Base-by-base conservation (phyloP, 2,113 vertebrate species). In the Burhinus bistriatus region DNA sequence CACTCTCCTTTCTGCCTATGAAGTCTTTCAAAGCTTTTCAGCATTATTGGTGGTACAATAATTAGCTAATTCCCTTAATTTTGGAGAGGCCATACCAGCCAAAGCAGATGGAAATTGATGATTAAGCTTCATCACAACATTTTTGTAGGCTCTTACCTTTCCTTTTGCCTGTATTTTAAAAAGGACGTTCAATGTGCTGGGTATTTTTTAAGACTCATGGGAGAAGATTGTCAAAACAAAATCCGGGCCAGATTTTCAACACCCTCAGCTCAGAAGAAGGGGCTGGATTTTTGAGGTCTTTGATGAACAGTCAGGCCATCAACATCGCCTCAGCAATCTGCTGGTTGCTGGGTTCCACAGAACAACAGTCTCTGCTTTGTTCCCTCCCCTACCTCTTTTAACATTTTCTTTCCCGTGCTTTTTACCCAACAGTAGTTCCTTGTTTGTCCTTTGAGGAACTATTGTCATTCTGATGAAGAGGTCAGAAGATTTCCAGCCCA, bases 21-120 rank as follows among this genome's bases (percentile, higher is more conserved):
- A 93, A 95, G 75, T 78, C 51, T 97, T 87, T 42, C 75, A 93
- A 65, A 79, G 89, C 86, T 89, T 95, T 94, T 87, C 61, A 89
- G 52, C 16, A 62, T 96, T 96, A 97, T 26, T 91, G 68, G 81
- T 85, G 36, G 52, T 76, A 96, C 36, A 94, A 79, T 89, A 95
- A 95, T 84, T 94, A 96, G 49, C 36, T 89, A 95, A 94, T 96
- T 95, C 62, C 61, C 80, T 91, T 89, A 82, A 95, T 89, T 86
- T 78, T 82, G 62, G 70, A 91, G 91, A 92, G 73, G 62, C 65
- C 66, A 7, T 61, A 95, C 91, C 87, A 95, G 61, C 69, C 91
- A 93, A 78, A 97, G 64, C 83, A 97, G 95, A 96, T 92, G 94
- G 90, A 95, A 97, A 95, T 51, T 62, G 79, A 89, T 84, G 75